These are phyloP conservation scores for Albula goreensis DNA, from an alignment of 2,113 vertebrate genomes.

Conservation along the genomic window DNA sequence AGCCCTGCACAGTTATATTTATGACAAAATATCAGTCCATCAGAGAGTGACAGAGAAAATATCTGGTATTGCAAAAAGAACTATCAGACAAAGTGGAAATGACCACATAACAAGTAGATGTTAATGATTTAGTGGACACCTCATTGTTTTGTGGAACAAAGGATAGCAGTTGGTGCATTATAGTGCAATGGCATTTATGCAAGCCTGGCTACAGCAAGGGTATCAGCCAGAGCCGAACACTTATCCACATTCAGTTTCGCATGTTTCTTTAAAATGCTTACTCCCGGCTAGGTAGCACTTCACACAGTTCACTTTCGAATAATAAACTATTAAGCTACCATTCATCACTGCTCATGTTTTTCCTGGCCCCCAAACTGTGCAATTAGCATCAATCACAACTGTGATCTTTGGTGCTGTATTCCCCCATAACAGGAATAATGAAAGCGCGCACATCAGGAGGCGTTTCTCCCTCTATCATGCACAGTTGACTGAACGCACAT, in stretches of 20 bases:
- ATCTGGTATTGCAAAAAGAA: too few relatives aligned
- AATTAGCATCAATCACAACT: not conserved
- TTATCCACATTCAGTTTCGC: not conserved
- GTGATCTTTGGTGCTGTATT: not conserved
- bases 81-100: not conserved
- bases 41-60: too few relatives aligned
- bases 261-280: not conserved
- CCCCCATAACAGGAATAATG: not conserved
- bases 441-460: not conserved
- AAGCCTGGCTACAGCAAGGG: not conserved
- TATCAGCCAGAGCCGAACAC: too few relatives aligned
- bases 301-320: not conserved
- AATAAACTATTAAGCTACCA: not conserved
- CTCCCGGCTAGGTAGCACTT: not conserved
- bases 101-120: not conserved
- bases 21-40: too few relatives aligned
- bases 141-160: not conserved
- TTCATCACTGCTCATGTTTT: not conserved
- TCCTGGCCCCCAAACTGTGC: not conserved
- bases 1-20: not conserved
- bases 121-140: not conserved
- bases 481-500: not conserved
- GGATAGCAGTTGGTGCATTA: too few relatives aligned
- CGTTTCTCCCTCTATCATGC: not conserved
- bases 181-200: too few relatives aligned